Evolutionary conservation across 1,140 invertebrate species (phyloP), one percentile per base, ranked within the genome.

Genomic region (Heliothis virescens): DNA sequence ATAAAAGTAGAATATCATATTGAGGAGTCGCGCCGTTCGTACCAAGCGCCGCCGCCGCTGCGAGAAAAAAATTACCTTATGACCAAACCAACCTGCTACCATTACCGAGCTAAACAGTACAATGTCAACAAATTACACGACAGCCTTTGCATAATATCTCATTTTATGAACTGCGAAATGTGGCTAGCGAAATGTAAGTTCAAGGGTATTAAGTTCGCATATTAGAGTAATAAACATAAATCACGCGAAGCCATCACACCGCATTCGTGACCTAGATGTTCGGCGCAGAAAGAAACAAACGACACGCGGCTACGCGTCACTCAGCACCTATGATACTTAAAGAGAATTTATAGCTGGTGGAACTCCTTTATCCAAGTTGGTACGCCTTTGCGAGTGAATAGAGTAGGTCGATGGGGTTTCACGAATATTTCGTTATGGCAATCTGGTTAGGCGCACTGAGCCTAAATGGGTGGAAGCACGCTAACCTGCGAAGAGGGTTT

Each of bases 401-500:
- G 86, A 84, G 85, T 82, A 86, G 87, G 85, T 91, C 89, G 84
- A 92, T 92, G 89, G 86, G 88, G 88, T 92, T 92, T 89, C 85
- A 90, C 86, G 87, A 89, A 90, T 89, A 89, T 92, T 92, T 89
- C 82, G 91, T 92, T 94, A 92, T 86, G 85, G 87, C 91, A 91
- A 93, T 93, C 91, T 94, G 93, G 93, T 94, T 94, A 94, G 90
- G 87, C 90, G 86, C 82, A 89, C 85, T 85, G 86, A 83, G 87
- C 83, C 87, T 93, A 94, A 94, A 93, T 90, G 90, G 91, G 76
- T 80, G 82, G 67, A 79, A 85, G 89, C 93, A 94, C 92, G 92
- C 89, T 85, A 94, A 81, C 86, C 86, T 80, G 89, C 92, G 91
- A 93, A 93, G 93, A 93, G 93, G 93, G 91, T 87, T 92, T 93